Evolutionary conservation across 2,888 invertebrate genomes (phyloP), one percentile per base, ranked within the genome.

Genomic region (Beris chalybata): DNA sequence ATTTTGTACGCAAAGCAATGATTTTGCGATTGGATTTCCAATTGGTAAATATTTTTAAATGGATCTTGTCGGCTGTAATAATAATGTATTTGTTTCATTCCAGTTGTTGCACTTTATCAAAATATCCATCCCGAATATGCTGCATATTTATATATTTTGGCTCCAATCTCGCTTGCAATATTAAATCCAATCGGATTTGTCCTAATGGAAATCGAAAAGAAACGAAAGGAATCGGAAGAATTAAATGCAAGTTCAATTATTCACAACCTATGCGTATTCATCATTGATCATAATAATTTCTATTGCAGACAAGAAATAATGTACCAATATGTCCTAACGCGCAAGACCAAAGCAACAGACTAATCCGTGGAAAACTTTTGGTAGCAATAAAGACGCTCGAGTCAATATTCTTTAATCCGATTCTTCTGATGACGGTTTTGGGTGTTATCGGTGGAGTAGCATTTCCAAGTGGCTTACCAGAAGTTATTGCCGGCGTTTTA

Each of bases 1-100:
- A 75, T 97, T 97, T 79, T 91, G 93, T 73, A 97, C 97, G 0
- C 97, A 97, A 78, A 96, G 95, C 78, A 97, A 97, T 84, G 97
- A 97, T 81, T 97, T 97, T 83, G 97, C 97, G 22, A 87, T 97
- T 73, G 97, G 97, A 69, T 95, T 91, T 82, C 97, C 97, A 5
- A 95, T 97, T 73, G 90, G 95, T 79, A 70, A 73, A 71, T 64
- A 45, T 7, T 9, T 5, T 9, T 38, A 15, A 47, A 44, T 4
- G 5, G 3, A 48, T 3, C 48, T 3, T 13, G 1, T n/a, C 12
- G 5, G n/a, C 48, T 15, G 1, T 13, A 13, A 48, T 48, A 5
- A 38, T 7, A 38, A 38, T 38, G 9, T 38, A 7, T 38, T 38
- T 38, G 22, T 56, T 61, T 22, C 7, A 38, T 68, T 45, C 5